Base-by-base conservation (phyloP, 1,140 invertebrate genomes). In the Aphidius ervi region DNA sequence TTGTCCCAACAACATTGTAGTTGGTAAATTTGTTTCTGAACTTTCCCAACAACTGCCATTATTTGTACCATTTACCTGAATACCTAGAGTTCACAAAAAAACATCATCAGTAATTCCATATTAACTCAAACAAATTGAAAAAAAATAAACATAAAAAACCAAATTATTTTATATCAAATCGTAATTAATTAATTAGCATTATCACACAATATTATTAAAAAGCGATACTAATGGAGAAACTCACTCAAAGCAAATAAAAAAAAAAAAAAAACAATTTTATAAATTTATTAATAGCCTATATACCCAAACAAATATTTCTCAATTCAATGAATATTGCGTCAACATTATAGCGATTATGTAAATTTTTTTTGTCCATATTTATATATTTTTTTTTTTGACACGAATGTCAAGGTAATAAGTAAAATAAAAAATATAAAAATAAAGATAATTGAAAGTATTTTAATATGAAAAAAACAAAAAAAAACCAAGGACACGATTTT, bases 31-130 rank as follows among this genome's bases (percentile, higher is more conserved):
- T n/a, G 72, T 70, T 60, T 80, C 77, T 16, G 79, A 78, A 67
- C 75, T 76, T 52, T 82, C 81, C 81, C 81, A 82, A 63, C 79
- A 80, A 62, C 74, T 72, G 57, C 76, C 79, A 61, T 78, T 77
- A 49, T 78, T 76, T 61, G 74, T 80, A 59, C 81, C 81, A 68
- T 82, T 82, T 46, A 82, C 74, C 67, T 81, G 74, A 72, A 80
- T 74, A 58, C 77, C 78, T 80, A 40, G 16, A 42, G 31, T 41
- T 20, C 9, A 65, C 50, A 66, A 62, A 56, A 63, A 62, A 63
- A 48, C 10, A 59, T 39, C 58, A 57, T 64, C 10, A 42, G 4
- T 49, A 41, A 39, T 46, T 10, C 20, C 42, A 56, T 40, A 40
- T 45, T 8, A 49, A 46, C 43, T 3, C 23, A 23, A 31, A 23